Conservation (phyloP, 1,140 invertebrate genomes). For the Daktulosphaira vitifoliae region DNA sequence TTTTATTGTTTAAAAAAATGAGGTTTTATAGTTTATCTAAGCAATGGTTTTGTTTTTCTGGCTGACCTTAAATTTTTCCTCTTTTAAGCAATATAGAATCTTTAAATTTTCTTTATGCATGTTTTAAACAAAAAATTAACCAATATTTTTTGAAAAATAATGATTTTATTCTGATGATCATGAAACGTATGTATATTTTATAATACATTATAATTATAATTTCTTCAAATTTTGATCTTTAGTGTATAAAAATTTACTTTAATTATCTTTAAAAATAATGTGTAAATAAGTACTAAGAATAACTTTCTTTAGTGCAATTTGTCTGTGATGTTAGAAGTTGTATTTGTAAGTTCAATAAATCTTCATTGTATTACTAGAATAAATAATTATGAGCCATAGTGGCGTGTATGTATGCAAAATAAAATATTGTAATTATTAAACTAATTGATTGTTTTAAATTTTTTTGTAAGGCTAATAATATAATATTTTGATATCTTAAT, state of each 20-base stretch:
- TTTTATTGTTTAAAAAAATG: slow-evolving; percentile 5
- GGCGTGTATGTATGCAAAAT: slow-evolving; percentile 7
- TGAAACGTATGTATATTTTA: slow-evolving; percentile 19
- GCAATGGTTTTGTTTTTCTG: neutral
- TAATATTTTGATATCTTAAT: too few species aligned
- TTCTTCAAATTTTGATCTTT: slow-evolving; percentile 24
- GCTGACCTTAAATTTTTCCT: slow-evolving; percentile 14
- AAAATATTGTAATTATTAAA: slow-evolving; percentile 24
- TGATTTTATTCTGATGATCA: slow-evolving; percentile 25
- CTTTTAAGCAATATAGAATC: neutral
- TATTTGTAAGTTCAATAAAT: slow-evolving; percentile 27
- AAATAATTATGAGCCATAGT: neutral
- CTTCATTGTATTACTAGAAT: slow-evolving; percentile 28
- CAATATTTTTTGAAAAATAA: slow-evolving; percentile 22
- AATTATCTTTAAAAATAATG: slow-evolving; percentile 23
- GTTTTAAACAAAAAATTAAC: slow-evolving; percentile 27
- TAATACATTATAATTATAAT: slow-evolving; percentile 25
- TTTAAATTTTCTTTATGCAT: slow-evolving; percentile 24
- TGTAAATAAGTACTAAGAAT: slow-evolving; percentile 29
- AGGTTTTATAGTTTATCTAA: slow-evolving; percentile 17
- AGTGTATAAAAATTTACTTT: slow-evolving; percentile 30
- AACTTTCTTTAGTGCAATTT: slow-evolving; percentile 27
- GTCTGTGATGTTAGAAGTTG: slow-evolving; percentile 32
- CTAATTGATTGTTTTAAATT: neutral
- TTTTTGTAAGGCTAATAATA: too few species aligned